phyloP scores from a whole-genome alignment of 2,797 vertebrate species.

The Selene dorsalis region DNA sequence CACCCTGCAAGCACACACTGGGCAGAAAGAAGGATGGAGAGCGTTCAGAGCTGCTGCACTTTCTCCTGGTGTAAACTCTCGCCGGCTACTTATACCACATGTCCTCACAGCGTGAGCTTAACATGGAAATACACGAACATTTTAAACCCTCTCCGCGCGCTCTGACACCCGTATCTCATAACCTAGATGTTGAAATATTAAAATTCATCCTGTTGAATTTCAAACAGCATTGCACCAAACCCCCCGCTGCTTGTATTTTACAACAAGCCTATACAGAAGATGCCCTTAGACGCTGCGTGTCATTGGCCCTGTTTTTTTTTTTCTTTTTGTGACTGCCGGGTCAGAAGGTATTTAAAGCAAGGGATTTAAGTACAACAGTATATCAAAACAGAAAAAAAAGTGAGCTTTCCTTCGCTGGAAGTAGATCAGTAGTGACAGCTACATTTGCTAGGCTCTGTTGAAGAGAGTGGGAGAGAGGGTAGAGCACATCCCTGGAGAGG shows the following conservation, averaged over 20 bases:
- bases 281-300: slow-evolving; percentile 11
- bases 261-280: neutral
- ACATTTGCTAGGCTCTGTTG: slow-evolving; percentile 55
- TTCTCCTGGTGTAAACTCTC: slow-evolving; percentile 62
- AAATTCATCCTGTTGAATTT: slow-evolving; percentile 56
- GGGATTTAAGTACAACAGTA: slow-evolving; percentile 43
- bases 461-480: slow-evolving; percentile 34
- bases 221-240: slow-evolving; percentile 36
- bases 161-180: slow-evolving; percentile 29
- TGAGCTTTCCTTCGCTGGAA: slow-evolving; percentile 34
- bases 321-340: slow-evolving; percentile 18
- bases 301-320: slow-evolving; percentile 36
- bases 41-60: slow-evolving; percentile 40
- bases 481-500: slow-evolving; percentile 52
- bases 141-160: slow-evolving; percentile 23
- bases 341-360: slow-evolving; percentile 56
- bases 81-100: slow-evolving; percentile 44
- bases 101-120: slow-evolving; percentile 16
- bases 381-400: slow-evolving; percentile 52
- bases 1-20: slow-evolving; percentile 53
- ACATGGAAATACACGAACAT: slow-evolving; percentile 35
- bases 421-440: slow-evolving; percentile 69
- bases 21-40: slow-evolving; percentile 61
- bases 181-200: slow-evolving; percentile 46
- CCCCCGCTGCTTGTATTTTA: slow-evolving; percentile 33